These are phyloP conservation scores for Thymelicus acteon DNA, from an alignment of 2,888 invertebrate species.

Conservation along the genomic window DNA sequence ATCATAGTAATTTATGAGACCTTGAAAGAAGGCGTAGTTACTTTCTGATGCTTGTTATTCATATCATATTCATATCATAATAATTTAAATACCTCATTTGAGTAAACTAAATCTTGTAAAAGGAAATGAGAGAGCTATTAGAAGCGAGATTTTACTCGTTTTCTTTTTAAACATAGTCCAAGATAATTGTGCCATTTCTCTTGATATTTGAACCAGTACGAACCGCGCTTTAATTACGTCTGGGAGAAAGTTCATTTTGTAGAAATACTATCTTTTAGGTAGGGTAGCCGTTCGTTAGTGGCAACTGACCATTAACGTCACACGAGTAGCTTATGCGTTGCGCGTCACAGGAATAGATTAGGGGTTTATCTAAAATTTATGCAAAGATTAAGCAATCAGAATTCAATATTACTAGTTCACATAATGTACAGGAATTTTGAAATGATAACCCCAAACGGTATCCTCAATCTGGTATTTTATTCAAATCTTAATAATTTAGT, in stretches of 20 bases:
- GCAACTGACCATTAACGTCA: neutral
- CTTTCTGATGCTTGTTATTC: too few relatives aligned
- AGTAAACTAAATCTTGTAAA: slow-evolving; percentile 2
- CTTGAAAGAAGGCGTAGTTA: too few relatives aligned
- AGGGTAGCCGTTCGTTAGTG: neutral
- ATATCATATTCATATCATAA: too few relatives aligned
- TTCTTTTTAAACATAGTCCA: slow-evolving; percentile 31
- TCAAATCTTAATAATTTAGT: neutral
- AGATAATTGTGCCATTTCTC: slow-evolving; percentile 21
- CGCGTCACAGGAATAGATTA: neutral
- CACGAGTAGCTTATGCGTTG: neutral
- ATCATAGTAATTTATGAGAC: too few relatives aligned
- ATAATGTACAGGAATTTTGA: too few relatives aligned
- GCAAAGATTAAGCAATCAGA: too few relatives aligned
- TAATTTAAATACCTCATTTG: neutral
- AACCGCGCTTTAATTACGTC: slow-evolving; percentile 12
- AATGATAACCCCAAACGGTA: too few relatives aligned
- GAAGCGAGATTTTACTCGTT: slow-evolving; percentile 33
- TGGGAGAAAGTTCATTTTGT: neutral
- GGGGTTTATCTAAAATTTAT: neutral
- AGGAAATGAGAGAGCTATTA: slow-evolving; percentile 36
- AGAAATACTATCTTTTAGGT: slow-evolving; percentile 1
- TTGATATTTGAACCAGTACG: slow-evolving; percentile 13
- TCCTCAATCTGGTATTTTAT: neutral
- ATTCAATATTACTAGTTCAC: too few relatives aligned